Base-by-base conservation (phyloP, 2,888 invertebrate genomes). In the Tipula lateralis region DNA sequence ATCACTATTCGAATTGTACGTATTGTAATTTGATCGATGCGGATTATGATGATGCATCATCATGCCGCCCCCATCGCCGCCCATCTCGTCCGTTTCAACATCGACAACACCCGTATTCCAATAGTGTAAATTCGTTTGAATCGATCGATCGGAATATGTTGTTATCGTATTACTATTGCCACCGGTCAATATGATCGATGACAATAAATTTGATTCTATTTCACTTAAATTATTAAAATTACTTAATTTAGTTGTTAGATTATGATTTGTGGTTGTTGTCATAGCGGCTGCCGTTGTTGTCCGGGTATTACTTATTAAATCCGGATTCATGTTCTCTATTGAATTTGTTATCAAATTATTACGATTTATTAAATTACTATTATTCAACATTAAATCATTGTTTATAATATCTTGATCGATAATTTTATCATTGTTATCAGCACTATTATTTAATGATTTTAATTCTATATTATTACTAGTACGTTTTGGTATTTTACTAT, bases 401-500 rank as follows among this genome's bases (percentile, higher is more conserved):
- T 92, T 92, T 81, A 85, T 87, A 9, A 66, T 84, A 7, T 88
- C 88, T 24, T 89, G 88, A 93, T 92, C 86, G 93, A 91, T 87
- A 94, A 93, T 85, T 13, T 82, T 82, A 32, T 82, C 32, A 82
- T 30, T 82, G 24, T 30, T 16, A 32, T 30, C 82, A n/a, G 6
- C 30, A 82, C 7, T 82, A 29, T 82, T 32, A 82, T 30, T 82
- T 82, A 82, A n/a, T 50, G 88, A 87, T 29, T 87, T 87, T 66
- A 88, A 87, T 82, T 82, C 82, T 87, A 90, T 89, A 24, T 89
- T 89, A 86, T 89, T 89, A 83, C 88, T 87, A 66, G 89, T 87
- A 24, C 87, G 88, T 29, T 89, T 93, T 9, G 93, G 93, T 84
- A 93, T 93, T 89, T 94, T 94, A 86, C 93, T 93, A 87, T 94